phyloP scores from a whole-genome alignment of 2,888 invertebrate species.

The Sphaerophoria taeniata region DNA sequence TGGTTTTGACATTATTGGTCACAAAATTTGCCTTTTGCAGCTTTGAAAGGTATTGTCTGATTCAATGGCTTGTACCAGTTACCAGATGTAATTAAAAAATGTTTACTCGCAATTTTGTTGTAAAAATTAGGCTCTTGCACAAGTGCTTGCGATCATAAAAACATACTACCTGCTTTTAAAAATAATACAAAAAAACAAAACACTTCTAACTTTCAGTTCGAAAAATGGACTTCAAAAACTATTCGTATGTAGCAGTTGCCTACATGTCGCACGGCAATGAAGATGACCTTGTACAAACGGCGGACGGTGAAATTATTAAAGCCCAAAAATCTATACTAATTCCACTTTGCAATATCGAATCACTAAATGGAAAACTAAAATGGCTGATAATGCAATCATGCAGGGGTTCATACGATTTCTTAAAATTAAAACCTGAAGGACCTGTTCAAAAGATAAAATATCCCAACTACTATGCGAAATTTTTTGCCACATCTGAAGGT shows the following conservation, averaged over 20 bases:
- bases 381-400: conserved; percentile 46
- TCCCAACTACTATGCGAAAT: conserved; percentile 35
- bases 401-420: conserved; percentile 34
- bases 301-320: neutral
- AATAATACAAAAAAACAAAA: too few species aligned
- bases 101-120: too few species aligned
- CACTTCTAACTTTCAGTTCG: too few species aligned
- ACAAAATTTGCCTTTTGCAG: too few species aligned
- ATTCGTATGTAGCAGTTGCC: conserved; percentile 28
- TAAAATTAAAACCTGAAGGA: conserved; percentile 23
- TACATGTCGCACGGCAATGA: conserved; percentile 28
- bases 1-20: too few species aligned
- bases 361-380: conserved; percentile 45
- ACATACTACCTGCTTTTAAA: too few species aligned
- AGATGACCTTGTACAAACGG: neutral
- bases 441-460: neutral
- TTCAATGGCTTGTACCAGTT: too few species aligned
- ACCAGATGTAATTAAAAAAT: too few species aligned
- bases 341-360: conserved; percentile 15
- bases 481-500: conserved; percentile 47
- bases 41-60: too few species aligned
- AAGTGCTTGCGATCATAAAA: too few species aligned
- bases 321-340: conserved; percentile 25
- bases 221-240: neutral
- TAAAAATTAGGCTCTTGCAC: too few species aligned